phyloP scores from a whole-genome alignment of 2,113 vertebrate species.

The Speoplatyrhinus poulsoni region DNA sequence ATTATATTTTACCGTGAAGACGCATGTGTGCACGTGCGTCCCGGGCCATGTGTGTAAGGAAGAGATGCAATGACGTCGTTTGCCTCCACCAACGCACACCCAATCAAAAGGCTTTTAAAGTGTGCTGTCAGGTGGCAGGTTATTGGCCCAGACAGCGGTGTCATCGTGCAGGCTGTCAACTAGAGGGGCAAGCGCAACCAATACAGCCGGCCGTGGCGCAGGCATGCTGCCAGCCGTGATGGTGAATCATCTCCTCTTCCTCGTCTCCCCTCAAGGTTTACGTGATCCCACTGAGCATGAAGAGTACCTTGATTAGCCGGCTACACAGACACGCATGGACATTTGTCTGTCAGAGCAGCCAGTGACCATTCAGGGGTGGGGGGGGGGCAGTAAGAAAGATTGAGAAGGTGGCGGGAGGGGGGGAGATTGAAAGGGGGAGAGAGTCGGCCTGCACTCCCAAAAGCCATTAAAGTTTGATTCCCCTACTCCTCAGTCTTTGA shows the following conservation, averaged over 20 bases:
- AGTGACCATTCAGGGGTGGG: slow-evolving; percentile 50
- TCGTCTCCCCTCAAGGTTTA: slow-evolving; percentile 68
- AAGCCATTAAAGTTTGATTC: slow-evolving; percentile 80
- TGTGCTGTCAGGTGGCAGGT: slow-evolving; percentile 43
- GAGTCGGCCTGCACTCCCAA: slow-evolving; percentile 59
- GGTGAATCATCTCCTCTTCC: slow-evolving; percentile 36
- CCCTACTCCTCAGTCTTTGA: slow-evolving; percentile 73
- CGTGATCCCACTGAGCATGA: slow-evolving; percentile 77
- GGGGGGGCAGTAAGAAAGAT: slow-evolving; percentile 11
- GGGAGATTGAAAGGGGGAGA: slow-evolving; percentile 45
- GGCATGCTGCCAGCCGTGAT: slow-evolving; percentile 51
- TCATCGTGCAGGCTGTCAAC: slow-evolving; percentile 57
- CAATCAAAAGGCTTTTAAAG: slow-evolving; percentile 43
- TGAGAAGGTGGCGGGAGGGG: slow-evolving; percentile 36
- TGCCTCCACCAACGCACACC: slow-evolving; percentile 11
- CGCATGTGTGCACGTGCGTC: too few relatives aligned
- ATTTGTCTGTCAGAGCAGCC: slow-evolving; percentile 58
- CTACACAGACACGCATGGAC: slow-evolving; percentile 32
- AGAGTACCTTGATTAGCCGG: slow-evolving; percentile 79
- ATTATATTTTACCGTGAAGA: too few relatives aligned
- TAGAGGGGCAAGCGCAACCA: slow-evolving; percentile 64
- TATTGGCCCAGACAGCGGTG: slow-evolving; percentile 33
- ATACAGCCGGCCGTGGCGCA: slow-evolving; percentile 47
- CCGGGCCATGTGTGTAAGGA: background rate
- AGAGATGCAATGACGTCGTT: slow-evolving; percentile 9